Evolutionary conservation across 92 coral and sea anemone species (phyloP).

Genomic region (Plumapathes pennacea): DNA sequence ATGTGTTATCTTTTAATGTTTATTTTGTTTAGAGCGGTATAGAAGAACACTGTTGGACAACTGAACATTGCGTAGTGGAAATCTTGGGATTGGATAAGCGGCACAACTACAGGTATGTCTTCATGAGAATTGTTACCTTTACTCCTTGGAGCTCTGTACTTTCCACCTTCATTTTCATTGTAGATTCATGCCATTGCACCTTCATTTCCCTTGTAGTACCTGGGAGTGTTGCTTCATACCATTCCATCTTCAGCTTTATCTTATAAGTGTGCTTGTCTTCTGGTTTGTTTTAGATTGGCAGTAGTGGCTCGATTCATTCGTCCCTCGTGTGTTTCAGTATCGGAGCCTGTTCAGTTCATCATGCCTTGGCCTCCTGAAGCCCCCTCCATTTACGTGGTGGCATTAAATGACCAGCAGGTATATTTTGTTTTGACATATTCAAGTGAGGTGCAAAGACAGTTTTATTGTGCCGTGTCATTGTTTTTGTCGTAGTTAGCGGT

Average conservation of each 20-base stretch:
- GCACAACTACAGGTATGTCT: too few species aligned
- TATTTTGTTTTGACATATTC: too few species aligned
- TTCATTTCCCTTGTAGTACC: not conserved
- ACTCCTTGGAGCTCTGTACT: too few species aligned
- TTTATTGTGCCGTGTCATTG: too few species aligned
- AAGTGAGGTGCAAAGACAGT: too few species aligned
- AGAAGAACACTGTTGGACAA: not conserved
- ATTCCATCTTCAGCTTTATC: too few species aligned
- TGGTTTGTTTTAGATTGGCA: constrained; percentile 13
- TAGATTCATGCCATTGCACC: not conserved
- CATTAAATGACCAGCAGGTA: constrained; percentile 66
- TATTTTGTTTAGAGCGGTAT: too few species aligned
- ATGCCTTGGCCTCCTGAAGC: constrained; percentile 89
- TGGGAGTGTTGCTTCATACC: too few species aligned
- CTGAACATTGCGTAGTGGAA: not conserved
- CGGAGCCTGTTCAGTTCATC: constrained; percentile 44
- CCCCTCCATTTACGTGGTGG: constrained; percentile 60
- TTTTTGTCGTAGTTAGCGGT: too few species aligned
- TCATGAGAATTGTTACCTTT: too few species aligned
- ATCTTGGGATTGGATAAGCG: too few species aligned
- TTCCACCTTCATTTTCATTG: not conserved
- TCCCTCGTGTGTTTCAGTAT: constrained; percentile 28
- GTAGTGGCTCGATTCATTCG: constrained; percentile 35
- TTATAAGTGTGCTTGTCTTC: not conserved
- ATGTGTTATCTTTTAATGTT: too few species aligned